Conservation (phyloP, 2,888 invertebrate species). For the Hirudinaria manillensis region DNA sequence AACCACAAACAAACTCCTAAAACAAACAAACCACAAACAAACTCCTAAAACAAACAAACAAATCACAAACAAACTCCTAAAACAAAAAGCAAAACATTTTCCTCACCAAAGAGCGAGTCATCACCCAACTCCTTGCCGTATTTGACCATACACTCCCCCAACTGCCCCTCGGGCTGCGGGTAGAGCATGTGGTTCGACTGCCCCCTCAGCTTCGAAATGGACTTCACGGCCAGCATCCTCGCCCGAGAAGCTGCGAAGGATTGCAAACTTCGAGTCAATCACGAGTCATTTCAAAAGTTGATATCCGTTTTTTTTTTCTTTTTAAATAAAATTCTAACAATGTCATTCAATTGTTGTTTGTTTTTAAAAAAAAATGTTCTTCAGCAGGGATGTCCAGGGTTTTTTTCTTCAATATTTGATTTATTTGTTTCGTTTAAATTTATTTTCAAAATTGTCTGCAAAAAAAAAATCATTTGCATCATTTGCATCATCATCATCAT, state of each 20-base stretch:
- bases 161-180: slow-evolving; percentile 93
- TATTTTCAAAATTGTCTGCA: too few relatives aligned
- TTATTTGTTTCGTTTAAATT: too few relatives aligned
- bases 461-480: neutral
- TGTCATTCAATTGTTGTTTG: too few relatives aligned
- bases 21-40: neutral
- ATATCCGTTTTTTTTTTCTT: too few relatives aligned
- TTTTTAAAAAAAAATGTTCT: too few relatives aligned
- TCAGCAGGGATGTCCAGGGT: too few relatives aligned
- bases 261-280: neutral
- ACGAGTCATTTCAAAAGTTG: too few relatives aligned
- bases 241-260: slow-evolving; percentile 57
- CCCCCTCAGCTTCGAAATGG: slow-evolving; percentile 88
- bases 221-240: slow-evolving; percentile 57
- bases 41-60: neutral
- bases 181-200: slow-evolving; percentile 94
- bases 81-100: neutral
- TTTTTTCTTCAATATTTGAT: too few relatives aligned
- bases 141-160: slow-evolving; percentile 91
- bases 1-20: neutral
- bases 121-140: slow-evolving; percentile 93
- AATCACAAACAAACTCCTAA: neutral
- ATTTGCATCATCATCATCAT: neutral
- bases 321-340: too few relatives aligned
- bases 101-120: slow-evolving; percentile 79